Evolutionary conservation across 1,140 invertebrate species (phyloP).

Genomic region (Cydia fagiglandana): DNA sequence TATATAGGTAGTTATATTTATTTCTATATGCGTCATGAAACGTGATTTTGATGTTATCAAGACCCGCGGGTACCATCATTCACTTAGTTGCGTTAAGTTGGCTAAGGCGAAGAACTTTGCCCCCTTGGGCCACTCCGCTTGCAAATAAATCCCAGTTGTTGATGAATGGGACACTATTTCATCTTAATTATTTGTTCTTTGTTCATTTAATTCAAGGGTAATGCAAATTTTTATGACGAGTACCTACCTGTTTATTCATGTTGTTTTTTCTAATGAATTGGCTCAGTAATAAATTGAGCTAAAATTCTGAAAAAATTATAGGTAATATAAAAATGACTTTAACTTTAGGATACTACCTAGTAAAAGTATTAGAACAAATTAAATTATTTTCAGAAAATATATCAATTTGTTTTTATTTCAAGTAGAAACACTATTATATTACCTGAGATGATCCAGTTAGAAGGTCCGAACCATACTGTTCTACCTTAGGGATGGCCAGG

Average conservation of each 20-base stretch:
- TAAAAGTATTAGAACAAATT: too few relatives aligned
- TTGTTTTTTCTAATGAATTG: neutral
- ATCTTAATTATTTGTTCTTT: constrained; percentile 35
- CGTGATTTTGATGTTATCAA: constrained; percentile 43
- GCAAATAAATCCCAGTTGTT: constrained; percentile 35
- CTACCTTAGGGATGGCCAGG: too few relatives aligned
- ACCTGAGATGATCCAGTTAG: too few relatives aligned
- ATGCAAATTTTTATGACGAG: neutral
- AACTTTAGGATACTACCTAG: too few relatives aligned
- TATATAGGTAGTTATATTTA: neutral
- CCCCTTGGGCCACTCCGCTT: constrained; percentile 31
- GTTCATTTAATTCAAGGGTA: neutral
- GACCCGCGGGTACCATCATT: constrained; percentile 46
- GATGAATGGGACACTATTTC: constrained; percentile 33
- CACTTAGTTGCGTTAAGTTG: constrained; percentile 44
- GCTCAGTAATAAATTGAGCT: too few relatives aligned
- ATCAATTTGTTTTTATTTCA: too few relatives aligned
- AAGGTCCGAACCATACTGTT: too few relatives aligned
- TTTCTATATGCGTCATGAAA: constrained; percentile 35
- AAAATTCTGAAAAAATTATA: neutral
- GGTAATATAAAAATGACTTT: too few relatives aligned
- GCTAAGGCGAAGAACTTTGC: constrained; percentile 40
- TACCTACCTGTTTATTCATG: too few relatives aligned
- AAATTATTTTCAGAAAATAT: too few relatives aligned
- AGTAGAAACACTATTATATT: too few relatives aligned